phyloP scores from a whole-genome alignment of 2,888 invertebrate species.

The Steromphala cineraria region DNA sequence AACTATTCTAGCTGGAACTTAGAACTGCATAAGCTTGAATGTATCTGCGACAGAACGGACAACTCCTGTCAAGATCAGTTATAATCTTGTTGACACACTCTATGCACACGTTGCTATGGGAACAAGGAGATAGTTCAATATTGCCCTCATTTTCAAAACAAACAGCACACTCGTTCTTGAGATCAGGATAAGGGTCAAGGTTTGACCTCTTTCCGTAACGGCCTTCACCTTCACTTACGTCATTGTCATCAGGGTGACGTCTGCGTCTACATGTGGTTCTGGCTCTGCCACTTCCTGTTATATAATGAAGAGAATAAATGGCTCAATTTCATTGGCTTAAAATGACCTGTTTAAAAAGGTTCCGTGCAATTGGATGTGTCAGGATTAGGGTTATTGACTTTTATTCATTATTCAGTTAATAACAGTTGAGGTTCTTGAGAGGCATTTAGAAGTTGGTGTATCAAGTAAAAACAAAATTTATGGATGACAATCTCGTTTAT shows the following conservation, averaged over 20 bases:
- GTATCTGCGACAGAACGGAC: slow-evolving; percentile 24
- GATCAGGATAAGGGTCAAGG: neutral
- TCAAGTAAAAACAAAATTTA: no score
- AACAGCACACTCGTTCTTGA: slow-evolving; percentile 13
- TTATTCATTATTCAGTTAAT: no score
- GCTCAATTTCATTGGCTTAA: no score
- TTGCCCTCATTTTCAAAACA: slow-evolving; percentile 9
- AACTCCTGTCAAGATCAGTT: slow-evolving; percentile 16
- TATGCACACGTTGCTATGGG: slow-evolving; percentile 17
- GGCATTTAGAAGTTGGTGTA: no score
- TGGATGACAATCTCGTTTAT: no score
- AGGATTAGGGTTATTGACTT: no score
- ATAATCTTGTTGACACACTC: slow-evolving; percentile 23
- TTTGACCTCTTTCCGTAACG: neutral
- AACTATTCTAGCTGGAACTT: neutral
- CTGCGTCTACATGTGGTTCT: neutral
- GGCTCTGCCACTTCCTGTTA: neutral
- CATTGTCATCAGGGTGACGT: neutral
- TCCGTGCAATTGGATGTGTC: no score
- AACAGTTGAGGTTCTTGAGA: no score
- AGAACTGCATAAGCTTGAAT: slow-evolving; percentile 16
- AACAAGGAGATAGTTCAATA: slow-evolving; percentile 18
- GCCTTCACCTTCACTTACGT: neutral
- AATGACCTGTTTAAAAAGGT: no score
- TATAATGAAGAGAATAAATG: neutral